These are phyloP conservation scores for Eupsittula cactorum DNA, from an alignment of 2,113 vertebrate genomes.

Conservation along the genomic window DNA sequence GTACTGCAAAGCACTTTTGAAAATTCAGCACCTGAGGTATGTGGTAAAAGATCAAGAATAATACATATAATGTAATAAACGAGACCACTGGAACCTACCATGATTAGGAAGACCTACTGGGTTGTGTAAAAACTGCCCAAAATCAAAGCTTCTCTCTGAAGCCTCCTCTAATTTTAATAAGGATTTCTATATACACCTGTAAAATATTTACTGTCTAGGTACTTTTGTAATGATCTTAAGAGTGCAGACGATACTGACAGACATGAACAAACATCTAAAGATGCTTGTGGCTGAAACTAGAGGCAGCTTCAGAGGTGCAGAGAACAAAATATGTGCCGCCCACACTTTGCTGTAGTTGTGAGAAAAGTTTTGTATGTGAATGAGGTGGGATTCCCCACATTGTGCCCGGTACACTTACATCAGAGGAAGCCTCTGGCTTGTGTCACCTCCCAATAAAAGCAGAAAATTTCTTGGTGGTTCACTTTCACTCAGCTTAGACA, in stretches of 20 bases:
- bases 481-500: not conserved
- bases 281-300: not conserved
- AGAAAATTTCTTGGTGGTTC: not conserved
- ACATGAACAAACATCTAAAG: not conserved
- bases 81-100: not conserved
- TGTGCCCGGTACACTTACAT: accelerated
- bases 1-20: not conserved
- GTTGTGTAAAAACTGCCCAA: not conserved
- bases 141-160: not conserved
- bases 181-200: not conserved
- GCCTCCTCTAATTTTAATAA: not conserved
- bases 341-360: not conserved
- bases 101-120: accelerated
- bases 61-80: not conserved
- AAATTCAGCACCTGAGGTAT: not conserved
- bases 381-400: not conserved
- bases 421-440: not conserved
- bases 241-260: not conserved
- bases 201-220: not conserved
- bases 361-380: not conserved
- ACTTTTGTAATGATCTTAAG: not conserved
- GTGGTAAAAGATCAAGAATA: not conserved
- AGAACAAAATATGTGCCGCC: not conserved
- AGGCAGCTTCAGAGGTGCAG: not conserved
- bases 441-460: not conserved